Evolutionary conservation across 2,888 invertebrate species (phyloP).

Genomic region (Polydrusus pterygomalis): DNA sequence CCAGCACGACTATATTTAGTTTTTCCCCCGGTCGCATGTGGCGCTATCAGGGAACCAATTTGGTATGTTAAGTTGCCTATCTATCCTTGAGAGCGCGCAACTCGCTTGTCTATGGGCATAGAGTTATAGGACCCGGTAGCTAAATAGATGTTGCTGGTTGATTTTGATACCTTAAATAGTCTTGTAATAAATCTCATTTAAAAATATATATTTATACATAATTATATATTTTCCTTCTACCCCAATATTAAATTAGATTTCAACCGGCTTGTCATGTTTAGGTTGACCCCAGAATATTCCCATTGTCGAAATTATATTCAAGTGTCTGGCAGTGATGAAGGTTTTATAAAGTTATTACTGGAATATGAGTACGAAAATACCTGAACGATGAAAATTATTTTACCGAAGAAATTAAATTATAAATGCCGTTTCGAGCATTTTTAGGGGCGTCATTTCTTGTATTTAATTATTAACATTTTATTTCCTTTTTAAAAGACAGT

Average conservation of each 20-base stretch:
- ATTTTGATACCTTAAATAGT: too few relatives aligned
- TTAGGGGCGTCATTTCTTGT: neutral
- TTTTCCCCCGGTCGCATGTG: too few relatives aligned
- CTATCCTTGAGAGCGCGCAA: too few relatives aligned
- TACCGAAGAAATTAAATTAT: conserved; percentile 8
- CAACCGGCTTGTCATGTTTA: neutral
- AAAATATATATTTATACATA: too few relatives aligned
- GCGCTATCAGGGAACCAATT: too few relatives aligned
- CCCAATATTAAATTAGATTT: conserved; percentile 8
- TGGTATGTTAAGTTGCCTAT: too few relatives aligned
- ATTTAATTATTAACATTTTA: neutral
- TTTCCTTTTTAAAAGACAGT: neutral
- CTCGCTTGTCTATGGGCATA: too few relatives aligned
- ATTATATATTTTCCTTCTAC: too few relatives aligned
- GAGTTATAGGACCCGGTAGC: too few relatives aligned
- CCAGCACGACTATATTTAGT: too few relatives aligned
- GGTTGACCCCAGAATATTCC: conserved; percentile 8
- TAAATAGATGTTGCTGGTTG: too few relatives aligned
- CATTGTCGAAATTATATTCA: conserved; percentile 16
- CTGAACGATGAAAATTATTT: neutral
- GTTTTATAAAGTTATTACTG: conserved; percentile 9
- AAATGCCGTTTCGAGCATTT: neutral
- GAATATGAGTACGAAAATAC: neutral
- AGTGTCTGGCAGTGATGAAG: conserved; percentile 14
- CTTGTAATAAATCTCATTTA: neutral